phyloP scores from a whole-genome alignment of 1,140 invertebrate genomes.

The Phortica variegata region DNA sequence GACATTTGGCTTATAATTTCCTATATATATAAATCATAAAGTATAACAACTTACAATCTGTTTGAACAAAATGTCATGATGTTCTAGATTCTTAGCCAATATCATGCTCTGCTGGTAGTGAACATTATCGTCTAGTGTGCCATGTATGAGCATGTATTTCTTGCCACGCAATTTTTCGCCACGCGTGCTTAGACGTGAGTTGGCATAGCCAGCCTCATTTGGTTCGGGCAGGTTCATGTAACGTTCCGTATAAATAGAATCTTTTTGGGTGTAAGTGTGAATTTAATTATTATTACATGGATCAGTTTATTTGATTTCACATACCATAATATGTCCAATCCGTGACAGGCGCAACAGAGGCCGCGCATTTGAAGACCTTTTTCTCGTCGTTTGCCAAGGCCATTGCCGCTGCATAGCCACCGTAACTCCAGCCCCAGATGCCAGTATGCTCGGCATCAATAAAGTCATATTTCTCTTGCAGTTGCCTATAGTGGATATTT shows the following conservation, averaged over 20 bases:
- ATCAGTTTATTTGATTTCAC: too few relatives aligned
- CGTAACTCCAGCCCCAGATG: slow-evolving; percentile 94
- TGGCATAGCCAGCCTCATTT: slow-evolving; percentile 76
- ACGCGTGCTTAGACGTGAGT: slow-evolving; percentile 71
- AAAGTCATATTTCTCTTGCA: slow-evolving; percentile 65
- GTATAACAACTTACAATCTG: slow-evolving; percentile 71
- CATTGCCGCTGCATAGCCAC: slow-evolving; percentile 85
- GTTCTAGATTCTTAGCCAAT: slow-evolving; percentile 80
- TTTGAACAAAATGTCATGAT: slow-evolving; percentile 82
- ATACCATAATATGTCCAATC: slow-evolving; percentile 86
- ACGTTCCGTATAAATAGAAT: slow-evolving; percentile 93
- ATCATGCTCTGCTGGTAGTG: slow-evolving; percentile 95
- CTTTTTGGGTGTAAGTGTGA: too few relatives aligned
- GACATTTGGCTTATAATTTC: slow-evolving; percentile 1
- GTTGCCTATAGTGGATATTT: slow-evolving; percentile 57
- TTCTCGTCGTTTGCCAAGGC: slow-evolving; percentile 72
- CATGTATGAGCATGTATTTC: slow-evolving; percentile 84
- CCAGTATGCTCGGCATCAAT: slow-evolving; percentile 70
- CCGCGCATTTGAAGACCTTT: slow-evolving; percentile 82
- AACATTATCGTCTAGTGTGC: slow-evolving; percentile 92
- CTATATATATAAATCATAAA: neutral
- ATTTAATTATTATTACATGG: too few relatives aligned
- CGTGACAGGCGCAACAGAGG: slow-evolving; percentile 91
- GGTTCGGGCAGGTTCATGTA: slow-evolving; percentile 87
- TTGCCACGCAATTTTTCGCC: slow-evolving; percentile 70